Percentiles rank a stretch among this genome's conserved stretches.
These are phyloP conservation scores for Sipha flava DNA, from an alignment of 1,140 invertebrate genomes.

Conservation along the genomic window DNA sequence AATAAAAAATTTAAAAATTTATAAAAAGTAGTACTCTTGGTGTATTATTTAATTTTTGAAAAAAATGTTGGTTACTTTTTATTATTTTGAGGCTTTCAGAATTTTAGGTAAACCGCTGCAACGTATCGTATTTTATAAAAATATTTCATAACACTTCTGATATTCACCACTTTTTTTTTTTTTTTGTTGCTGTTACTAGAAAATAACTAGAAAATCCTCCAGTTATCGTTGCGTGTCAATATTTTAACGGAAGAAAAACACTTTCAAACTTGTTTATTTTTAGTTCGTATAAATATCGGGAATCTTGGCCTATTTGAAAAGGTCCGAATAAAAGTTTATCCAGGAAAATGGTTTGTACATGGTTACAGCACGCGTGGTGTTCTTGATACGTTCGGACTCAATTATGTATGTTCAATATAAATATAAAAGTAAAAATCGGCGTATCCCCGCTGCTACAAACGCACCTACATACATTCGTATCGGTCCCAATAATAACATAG, in stretches of 20 bases:
- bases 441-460: too few relatives aligned
- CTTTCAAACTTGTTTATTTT: background rate
- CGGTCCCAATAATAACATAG: too few relatives aligned
- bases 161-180: background rate
- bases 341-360: background rate
- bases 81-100: too few relatives aligned
- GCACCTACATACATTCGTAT: too few relatives aligned
- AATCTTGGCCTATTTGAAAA: background rate
- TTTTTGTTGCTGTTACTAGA: background rate
- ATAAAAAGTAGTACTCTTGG: too few relatives aligned
- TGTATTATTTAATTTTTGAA: too few relatives aligned
- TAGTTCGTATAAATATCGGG: background rate
- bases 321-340: background rate
- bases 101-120: too few relatives aligned
- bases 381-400: background rate
- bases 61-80: too few relatives aligned
- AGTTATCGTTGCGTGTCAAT: background rate
- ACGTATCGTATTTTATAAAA: too few relatives aligned
- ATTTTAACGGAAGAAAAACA: background rate
- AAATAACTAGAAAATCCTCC: background rate
- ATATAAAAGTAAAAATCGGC: background rate
- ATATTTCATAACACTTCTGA: background rate
- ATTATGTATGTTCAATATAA: constrained; percentile 9
- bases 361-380: background rate
- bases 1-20: too few relatives aligned